A percentile compares a stretch with the other conserved stretches of the same genome.
These are phyloP conservation scores for Zapus hudsonius DNA, from an alignment of 2,113 vertebrate species.

Conservation along the genomic window DNA sequence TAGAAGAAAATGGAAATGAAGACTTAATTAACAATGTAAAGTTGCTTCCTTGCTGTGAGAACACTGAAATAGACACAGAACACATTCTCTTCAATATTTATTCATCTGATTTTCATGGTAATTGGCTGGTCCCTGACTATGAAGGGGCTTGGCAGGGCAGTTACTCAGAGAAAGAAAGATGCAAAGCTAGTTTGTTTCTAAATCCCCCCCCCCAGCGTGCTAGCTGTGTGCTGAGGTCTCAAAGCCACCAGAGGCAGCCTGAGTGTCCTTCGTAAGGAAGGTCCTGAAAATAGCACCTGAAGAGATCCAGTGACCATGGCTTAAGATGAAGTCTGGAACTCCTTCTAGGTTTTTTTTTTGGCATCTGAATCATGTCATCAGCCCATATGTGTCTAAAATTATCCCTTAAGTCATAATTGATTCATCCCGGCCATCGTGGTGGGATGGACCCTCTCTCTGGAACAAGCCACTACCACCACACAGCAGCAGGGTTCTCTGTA, in stretches of 20 bases:
- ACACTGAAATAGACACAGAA: conserved; percentile 67
- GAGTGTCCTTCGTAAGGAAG: too few species aligned
- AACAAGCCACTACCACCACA: accelerated
- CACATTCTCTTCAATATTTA: conserved; percentile 79
- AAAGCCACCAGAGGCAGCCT: background rate
- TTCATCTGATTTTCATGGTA: conserved; percentile 75
- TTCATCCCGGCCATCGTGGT: background rate
- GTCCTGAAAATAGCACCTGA: background rate
- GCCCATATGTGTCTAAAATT: background rate
- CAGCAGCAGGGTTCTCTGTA: accelerated
- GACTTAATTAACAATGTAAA: conserved; percentile 64
- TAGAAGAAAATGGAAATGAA: conserved; percentile 58
- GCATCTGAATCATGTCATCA: background rate
- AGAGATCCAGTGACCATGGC: background rate
- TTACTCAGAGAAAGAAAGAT: conserved; percentile 56
- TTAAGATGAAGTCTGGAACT: background rate
- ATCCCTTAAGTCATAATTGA: conserved; percentile 40
- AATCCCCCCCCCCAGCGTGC: background rate
- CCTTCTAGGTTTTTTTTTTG: background rate
- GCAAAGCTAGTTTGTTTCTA: background rate
- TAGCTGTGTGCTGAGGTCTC: background rate
- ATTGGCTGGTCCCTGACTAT: conserved; percentile 65
- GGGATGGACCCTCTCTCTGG: too few species aligned
- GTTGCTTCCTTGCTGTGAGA: conserved; percentile 55
- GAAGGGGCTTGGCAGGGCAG: conserved; percentile 67